A percentile compares a stretch with the other conserved stretches of the same genome.
Evolutionary conservation across 37 sponge, comb jelly and placozoan genomes (phyloP).

Genomic region (Mnemiopsis leidyi): DNA sequence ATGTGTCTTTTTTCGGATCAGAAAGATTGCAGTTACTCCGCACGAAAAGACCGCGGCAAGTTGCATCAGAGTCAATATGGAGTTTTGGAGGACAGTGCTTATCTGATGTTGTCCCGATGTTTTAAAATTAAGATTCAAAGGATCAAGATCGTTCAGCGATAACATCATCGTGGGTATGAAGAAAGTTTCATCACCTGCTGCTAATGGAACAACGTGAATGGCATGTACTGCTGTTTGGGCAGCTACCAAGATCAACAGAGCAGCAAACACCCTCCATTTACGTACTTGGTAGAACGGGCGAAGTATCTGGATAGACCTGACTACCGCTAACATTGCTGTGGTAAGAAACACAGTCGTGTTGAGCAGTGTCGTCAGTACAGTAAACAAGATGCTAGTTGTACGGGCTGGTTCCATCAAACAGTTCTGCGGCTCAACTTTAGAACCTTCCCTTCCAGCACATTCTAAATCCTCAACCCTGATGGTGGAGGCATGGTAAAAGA

Average conservation of each 20-base stretch:
- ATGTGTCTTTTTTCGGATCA: neutral
- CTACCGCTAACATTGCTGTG: neutral
- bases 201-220: neutral
- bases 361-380: neutral
- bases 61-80: neutral
- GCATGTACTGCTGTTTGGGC: neutral
- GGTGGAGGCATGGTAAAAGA: neutral
- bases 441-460: neutral
- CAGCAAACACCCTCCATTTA: neutral
- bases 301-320: neutral
- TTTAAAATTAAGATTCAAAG: neutral
- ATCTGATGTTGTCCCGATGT: neutral
- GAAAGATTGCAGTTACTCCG: neutral
- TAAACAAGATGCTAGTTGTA: neutral
- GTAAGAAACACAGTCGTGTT: neutral
- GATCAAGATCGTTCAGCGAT: too few species aligned
- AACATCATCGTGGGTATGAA: neutral
- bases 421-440: neutral
- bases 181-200: neutral
- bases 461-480: neutral
- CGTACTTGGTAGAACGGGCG: neutral
- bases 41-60: neutral
- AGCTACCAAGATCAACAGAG: neutral
- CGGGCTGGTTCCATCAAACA: neutral
- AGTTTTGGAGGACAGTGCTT: neutral